phyloP scores from a whole-genome alignment of 2,113 vertebrate genomes.

The Penelope pileata region DNA sequence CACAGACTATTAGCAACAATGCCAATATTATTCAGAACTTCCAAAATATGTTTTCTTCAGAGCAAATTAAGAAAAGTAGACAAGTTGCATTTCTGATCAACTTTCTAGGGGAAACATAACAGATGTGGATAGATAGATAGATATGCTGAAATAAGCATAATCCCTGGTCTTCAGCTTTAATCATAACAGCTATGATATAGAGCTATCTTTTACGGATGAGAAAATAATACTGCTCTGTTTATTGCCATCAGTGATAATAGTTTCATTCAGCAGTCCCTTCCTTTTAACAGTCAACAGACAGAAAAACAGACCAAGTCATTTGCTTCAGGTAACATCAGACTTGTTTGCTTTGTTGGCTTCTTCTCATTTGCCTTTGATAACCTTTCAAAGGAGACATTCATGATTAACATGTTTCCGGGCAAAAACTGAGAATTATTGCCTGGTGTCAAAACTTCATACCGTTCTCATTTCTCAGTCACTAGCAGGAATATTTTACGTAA shows the following conservation, averaged over 20 bases:
- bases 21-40: neutral
- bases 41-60: neutral
- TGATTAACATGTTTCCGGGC: neutral
- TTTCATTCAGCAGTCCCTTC: neutral
- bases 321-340: neutral
- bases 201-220: neutral
- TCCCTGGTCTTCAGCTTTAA: neutral
- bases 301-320: neutral
- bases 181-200: neutral
- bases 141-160: neutral
- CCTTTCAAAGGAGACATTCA: neutral
- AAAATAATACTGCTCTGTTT: neutral
- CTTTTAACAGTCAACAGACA: neutral
- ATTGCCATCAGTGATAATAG: neutral
- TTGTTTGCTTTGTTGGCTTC: rapidly evolving
- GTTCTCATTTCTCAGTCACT: neutral
- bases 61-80: neutral
- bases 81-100: neutral
- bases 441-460: neutral
- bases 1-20: neutral
- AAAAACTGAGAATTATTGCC: neutral
- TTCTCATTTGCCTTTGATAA: neutral
- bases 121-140: neutral
- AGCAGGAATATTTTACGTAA: neutral
- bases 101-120: neutral